These are phyloP conservation scores for Halcyon badia DNA, from an alignment of 2,797 vertebrate genomes.

Conservation along the genomic window DNA sequence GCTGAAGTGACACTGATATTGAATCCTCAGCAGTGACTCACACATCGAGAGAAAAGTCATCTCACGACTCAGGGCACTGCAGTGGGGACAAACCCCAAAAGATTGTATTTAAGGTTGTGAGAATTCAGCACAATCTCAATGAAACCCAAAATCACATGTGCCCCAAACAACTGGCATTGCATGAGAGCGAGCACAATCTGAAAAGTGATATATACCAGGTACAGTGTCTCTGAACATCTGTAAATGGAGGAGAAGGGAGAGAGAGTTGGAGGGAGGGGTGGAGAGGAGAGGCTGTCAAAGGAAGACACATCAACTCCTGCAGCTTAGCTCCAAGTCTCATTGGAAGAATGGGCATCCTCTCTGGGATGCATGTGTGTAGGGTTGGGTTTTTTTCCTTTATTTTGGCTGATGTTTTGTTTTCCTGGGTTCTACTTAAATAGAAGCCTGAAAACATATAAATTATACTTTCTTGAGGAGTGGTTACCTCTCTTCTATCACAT, in stretches of 20 bases:
- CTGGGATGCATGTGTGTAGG: accelerated
- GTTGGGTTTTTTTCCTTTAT: neutral
- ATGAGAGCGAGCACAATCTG: accelerated
- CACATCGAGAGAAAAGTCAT: neutral
- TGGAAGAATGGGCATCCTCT: neutral
- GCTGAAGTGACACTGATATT: neutral
- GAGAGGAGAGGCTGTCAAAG: neutral
- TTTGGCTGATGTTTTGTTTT: slow-evolving; percentile 15
- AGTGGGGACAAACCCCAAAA: neutral
- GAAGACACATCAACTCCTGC: neutral
- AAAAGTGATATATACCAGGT: neutral
- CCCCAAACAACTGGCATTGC: neutral
- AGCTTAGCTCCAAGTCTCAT: neutral
- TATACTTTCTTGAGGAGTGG: neutral
- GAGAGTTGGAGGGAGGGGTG: neutral
- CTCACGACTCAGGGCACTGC: neutral
- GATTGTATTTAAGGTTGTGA: neutral
- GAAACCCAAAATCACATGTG: neutral
- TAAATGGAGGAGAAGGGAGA: neutral
- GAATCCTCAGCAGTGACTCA: neutral
- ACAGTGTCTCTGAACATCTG: neutral
- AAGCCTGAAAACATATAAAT: slow-evolving; percentile 1
- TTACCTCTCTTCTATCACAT: neutral
- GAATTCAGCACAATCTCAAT: neutral
- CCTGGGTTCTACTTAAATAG: neutral